Percentiles rank a stretch among this genome's conserved stretches.
phyloP scores from a whole-genome alignment of 1,140 invertebrate genomes.

The Colletes latitarsis region DNA sequence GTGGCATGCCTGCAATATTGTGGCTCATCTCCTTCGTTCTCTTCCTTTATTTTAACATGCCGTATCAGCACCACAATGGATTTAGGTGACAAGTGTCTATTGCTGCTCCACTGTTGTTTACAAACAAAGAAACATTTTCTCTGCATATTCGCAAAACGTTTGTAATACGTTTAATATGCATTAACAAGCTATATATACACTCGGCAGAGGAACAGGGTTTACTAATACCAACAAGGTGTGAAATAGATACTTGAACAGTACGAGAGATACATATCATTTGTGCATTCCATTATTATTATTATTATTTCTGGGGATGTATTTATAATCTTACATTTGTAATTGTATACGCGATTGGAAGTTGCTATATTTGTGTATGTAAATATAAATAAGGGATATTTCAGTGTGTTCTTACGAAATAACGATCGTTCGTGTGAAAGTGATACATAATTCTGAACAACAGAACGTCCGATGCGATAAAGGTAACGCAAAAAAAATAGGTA shows the following conservation, averaged over 20 bases:
- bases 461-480: conserved; percentile 48
- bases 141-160: no score
- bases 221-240: neutral
- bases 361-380: conserved; percentile 65
- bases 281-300: neutral
- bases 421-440: neutral
- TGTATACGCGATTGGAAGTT: conserved; percentile 1
- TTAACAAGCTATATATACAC: neutral
- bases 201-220: neutral
- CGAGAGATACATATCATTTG: neutral
- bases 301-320: conserved; percentile 16
- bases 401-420: neutral
- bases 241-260: neutral
- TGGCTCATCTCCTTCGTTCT: conserved; percentile 80
- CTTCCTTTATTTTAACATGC: conserved; percentile 79
- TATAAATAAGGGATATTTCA: conserved; percentile 70
- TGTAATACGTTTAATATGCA: no score
- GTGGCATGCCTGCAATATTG: conserved; percentile 82
- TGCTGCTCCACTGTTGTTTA: conserved; percentile 33
- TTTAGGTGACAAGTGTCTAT: conserved; percentile 52
- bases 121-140: conserved; percentile 8
- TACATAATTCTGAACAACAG: conserved; percentile 16
- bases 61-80: conserved; percentile 66
- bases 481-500: conserved; percentile 55
- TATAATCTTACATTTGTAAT: conserved; percentile 7